Conservation (phyloP, 92 coral and sea anemone species). For the Chrysogorgia sp. region DNA sequence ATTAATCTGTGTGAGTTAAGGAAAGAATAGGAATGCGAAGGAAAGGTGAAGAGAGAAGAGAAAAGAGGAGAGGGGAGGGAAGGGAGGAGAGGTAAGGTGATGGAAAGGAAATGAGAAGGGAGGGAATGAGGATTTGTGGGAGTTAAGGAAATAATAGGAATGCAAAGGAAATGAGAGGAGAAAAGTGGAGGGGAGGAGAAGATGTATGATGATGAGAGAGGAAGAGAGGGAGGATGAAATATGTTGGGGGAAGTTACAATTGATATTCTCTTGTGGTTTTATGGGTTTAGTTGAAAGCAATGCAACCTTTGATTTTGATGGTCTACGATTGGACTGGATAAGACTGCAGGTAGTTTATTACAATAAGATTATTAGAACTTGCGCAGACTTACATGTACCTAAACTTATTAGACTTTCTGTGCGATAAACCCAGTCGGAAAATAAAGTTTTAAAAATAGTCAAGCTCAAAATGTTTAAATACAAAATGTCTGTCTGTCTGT, state of each 20-base stretch:
- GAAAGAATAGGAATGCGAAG: background rate
- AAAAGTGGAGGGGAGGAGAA: background rate
- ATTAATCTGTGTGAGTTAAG: too few species aligned
- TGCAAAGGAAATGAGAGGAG: background rate
- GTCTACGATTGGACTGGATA: slow-evolving; percentile 94
- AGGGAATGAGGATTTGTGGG: too few species aligned
- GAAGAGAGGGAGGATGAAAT: slow-evolving; percentile 50
- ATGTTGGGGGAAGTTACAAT: background rate
- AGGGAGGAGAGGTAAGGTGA: background rate
- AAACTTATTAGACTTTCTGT: background rate
- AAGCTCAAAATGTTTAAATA: too few species aligned
- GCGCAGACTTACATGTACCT: background rate
- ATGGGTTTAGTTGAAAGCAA: slow-evolving; percentile 77
- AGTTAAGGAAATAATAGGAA: too few species aligned
- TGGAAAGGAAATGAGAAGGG: too few species aligned
- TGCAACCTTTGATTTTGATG: slow-evolving; percentile 80
- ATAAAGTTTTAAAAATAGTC: too few species aligned
- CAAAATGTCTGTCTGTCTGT: too few species aligned
- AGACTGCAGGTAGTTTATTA: slow-evolving; percentile 78
- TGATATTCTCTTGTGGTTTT: background rate
- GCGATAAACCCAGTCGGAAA: too few species aligned
- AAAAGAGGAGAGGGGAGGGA: background rate
- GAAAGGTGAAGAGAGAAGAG: background rate
- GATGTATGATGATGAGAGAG: too few species aligned
- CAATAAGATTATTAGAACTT: background rate